These are phyloP conservation scores for Hippocampus zosterae DNA, from an alignment of 2,113 vertebrate genomes.

Conservation along the genomic window DNA sequence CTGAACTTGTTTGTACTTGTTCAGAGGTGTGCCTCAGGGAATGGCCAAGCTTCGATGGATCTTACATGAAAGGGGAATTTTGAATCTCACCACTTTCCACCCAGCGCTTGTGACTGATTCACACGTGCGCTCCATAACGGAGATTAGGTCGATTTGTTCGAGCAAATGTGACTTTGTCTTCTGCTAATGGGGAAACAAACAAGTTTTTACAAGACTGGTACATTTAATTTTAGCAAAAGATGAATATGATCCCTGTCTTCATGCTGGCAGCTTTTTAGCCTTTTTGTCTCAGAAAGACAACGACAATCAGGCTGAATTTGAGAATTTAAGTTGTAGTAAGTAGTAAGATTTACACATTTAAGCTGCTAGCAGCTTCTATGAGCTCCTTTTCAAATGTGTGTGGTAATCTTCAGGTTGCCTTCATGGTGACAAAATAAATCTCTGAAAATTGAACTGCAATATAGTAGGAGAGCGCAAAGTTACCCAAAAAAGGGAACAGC, in stretches of 20 bases:
- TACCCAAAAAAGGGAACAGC: no score
- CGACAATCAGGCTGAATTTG: neutral
- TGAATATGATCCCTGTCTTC: neutral
- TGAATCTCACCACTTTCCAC: conserved; percentile 4
- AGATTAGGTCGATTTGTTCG: conserved; percentile 5
- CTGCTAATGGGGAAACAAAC: neutral
- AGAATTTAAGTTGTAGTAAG: neutral
- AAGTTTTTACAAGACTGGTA: neutral
- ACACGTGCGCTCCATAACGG: neutral
- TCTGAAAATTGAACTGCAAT: no score
- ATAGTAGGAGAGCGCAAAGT: no score
- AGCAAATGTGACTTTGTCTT: neutral
- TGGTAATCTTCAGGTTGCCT: no score
- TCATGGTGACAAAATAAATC: no score
- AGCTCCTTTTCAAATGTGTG: no score
- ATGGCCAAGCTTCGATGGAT: conserved; percentile 7
- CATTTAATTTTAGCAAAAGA: neutral
- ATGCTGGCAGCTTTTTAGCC: neutral
- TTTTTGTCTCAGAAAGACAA: no score
- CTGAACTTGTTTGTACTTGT: conserved; percentile 51
- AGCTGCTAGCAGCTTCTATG: no score
- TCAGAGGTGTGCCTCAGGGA: conserved; percentile 36
- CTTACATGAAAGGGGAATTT: conserved; percentile 14
- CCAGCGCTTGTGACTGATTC: neutral
- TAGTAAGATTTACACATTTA: no score